Percentiles rank a stretch among this genome's conserved stretches.
Evolutionary conservation across 2,113 vertebrate genomes (phyloP).

Genomic region (Larimichthys polyactis): DNA sequence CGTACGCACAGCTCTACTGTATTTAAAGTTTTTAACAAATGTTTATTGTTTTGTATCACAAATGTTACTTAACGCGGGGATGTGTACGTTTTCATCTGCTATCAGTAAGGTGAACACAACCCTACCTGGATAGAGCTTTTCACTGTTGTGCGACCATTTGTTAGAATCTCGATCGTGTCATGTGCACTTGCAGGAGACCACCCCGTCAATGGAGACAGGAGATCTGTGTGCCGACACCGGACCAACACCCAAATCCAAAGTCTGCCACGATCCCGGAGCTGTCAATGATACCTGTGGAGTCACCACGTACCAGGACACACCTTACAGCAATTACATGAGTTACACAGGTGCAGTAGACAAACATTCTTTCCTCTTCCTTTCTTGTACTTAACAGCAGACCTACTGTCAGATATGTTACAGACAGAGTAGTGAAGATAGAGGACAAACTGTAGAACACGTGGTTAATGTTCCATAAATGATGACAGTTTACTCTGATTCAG

Average conservation of each 20-base stretch:
- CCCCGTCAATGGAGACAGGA: constrained; percentile 95
- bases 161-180: background rate
- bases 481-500: background rate
- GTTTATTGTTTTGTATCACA: background rate
- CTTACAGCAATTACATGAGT: constrained; percentile 98
- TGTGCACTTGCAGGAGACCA: constrained; percentile 84
- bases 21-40: background rate
- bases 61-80: background rate
- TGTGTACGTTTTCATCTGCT: background rate
- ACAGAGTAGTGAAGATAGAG: background rate
- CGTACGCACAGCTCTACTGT: background rate
- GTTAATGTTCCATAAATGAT: background rate
- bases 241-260: constrained; percentile 93
- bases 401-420: background rate
- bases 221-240: constrained; percentile 97
- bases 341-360: constrained; percentile 89
- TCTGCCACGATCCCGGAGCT: constrained; percentile 91
- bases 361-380: background rate
- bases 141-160: background rate
- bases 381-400: background rate
- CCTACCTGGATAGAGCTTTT: background rate
- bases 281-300: constrained; percentile 92
- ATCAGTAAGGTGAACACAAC: background rate
- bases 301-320: constrained; percentile 88
- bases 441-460: background rate